These are phyloP conservation scores for Sinocyclocheilus maitianheensis DNA, from an alignment of 2,113 vertebrate genomes.

Conservation along the genomic window DNA sequence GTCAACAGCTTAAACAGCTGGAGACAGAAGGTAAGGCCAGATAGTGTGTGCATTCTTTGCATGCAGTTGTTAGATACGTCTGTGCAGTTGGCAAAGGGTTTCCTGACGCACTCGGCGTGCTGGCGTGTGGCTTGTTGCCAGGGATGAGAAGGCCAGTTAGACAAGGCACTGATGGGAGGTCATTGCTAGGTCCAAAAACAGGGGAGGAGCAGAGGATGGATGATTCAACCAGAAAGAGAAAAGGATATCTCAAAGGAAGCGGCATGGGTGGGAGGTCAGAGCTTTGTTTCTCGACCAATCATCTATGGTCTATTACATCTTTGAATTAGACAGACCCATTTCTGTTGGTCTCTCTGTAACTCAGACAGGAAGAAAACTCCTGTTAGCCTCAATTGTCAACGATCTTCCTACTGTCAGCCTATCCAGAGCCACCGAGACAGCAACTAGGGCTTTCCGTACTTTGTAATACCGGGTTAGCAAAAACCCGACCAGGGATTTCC, in stretches of 20 bases:
- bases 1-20: conserved; percentile 95
- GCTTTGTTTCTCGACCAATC: conserved; percentile 36
- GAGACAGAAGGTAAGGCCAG: conserved; percentile 92
- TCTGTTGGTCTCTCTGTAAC: conserved; percentile 20
- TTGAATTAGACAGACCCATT: neutral
- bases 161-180: conserved; percentile 48
- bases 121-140: conserved; percentile 35
- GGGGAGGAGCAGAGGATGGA: conserved; percentile 60
- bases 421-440: conserved; percentile 29
- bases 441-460: conserved; percentile 46
- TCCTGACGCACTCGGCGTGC: neutral
- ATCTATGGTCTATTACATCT: neutral
- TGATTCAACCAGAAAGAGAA: conserved; percentile 50
- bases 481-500: conserved; percentile 70
- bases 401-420: conserved; percentile 28
- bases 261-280: conserved; percentile 29
- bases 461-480: conserved; percentile 32
- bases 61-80: conserved; percentile 27
- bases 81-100: neutral
- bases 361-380: conserved; percentile 30
- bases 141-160: conserved; percentile 33
- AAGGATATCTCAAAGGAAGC: conserved; percentile 52
- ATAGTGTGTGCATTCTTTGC: conserved; percentile 9
- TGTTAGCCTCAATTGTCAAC: conserved; percentile 8
- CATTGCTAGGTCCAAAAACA: conserved; percentile 60